Percentiles rank a stretch among this genome's conserved stretches.
These are phyloP conservation scores for Diplolepis rosae DNA, from an alignment of 2,888 invertebrate species.

Conservation along the genomic window DNA sequence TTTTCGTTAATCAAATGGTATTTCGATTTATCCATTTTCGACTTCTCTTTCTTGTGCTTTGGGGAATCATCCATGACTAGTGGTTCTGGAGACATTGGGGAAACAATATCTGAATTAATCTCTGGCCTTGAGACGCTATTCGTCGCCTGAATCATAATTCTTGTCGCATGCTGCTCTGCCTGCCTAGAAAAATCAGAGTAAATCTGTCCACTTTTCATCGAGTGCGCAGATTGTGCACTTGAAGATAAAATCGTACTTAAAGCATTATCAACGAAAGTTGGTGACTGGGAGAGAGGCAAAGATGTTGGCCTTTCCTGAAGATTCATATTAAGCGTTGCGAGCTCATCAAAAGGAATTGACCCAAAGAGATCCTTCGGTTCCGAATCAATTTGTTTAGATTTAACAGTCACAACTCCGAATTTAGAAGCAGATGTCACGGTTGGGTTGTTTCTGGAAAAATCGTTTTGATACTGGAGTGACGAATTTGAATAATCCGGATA, in stretches of 20 bases:
- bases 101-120: slow-evolving; percentile 51
- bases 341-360: slow-evolving; percentile 69
- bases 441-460: slow-evolving; percentile 38
- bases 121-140: slow-evolving; percentile 59
- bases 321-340: slow-evolving; percentile 59
- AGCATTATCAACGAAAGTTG: slow-evolving; percentile 59
- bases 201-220: neutral
- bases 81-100: slow-evolving; percentile 66
- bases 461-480: slow-evolving; percentile 35
- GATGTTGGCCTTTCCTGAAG: slow-evolving; percentile 64
- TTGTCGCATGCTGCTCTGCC: slow-evolving; percentile 53
- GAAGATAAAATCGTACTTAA: slow-evolving; percentile 52
- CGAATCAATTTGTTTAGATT: slow-evolving; percentile 35
- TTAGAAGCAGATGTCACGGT: slow-evolving; percentile 53
- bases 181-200: slow-evolving; percentile 30
- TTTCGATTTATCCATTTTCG: slow-evolving; percentile 74
- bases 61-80: slow-evolving; percentile 60
- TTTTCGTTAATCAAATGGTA: slow-evolving; percentile 76
- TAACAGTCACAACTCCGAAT: slow-evolving; percentile 65
- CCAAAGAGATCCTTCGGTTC: slow-evolving; percentile 68
- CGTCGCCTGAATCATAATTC: slow-evolving; percentile 56
- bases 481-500: slow-evolving; percentile 45
- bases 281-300: slow-evolving; percentile 63
- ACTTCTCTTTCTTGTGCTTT: slow-evolving; percentile 72
- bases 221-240: neutral